Evolutionary conservation across 2,888 invertebrate species (phyloP).

Genomic region (Brenthis ino): DNA sequence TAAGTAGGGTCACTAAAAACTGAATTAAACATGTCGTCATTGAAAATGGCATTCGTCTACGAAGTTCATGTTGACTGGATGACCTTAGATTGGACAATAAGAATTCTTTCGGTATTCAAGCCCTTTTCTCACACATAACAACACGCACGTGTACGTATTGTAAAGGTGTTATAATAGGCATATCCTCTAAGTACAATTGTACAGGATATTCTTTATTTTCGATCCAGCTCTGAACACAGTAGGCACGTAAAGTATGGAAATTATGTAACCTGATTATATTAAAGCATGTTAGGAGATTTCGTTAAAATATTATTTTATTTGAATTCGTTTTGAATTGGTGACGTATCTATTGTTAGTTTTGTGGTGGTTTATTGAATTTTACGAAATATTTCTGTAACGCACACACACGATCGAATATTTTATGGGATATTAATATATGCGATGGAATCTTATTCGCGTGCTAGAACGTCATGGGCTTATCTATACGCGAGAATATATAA

Average conservation of each 20-base stretch:
- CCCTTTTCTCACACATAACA: conserved; percentile 63
- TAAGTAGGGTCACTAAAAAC: too few species aligned
- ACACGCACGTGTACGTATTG: conserved; percentile 63
- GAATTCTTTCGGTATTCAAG: conserved; percentile 37
- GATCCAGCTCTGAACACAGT: conserved; percentile 57
- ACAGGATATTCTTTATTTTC: conserved; percentile 76
- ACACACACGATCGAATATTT: too few species aligned
- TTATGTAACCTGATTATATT: conserved; percentile 23
- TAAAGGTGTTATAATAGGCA: conserved; percentile 56
- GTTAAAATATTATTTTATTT: not conserved
- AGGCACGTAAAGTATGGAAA: conserved; percentile 56
- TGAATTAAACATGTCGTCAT: too few species aligned
- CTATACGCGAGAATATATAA: too few species aligned
- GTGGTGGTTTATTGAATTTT: too few species aligned
- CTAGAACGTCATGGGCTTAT: too few species aligned
- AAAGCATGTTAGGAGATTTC: not conserved
- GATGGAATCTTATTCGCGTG: too few species aligned
- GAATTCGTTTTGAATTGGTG: too few species aligned
- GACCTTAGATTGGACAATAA: conserved; percentile 9
- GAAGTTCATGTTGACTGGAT: not conserved
- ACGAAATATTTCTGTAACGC: too few species aligned
- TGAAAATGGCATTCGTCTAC: not conserved
- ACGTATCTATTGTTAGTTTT: too few species aligned
- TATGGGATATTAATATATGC: too few species aligned
- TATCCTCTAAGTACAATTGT: conserved; percentile 68